Base-by-base conservation (phyloP, 2,797 vertebrate species). In the Tokudaia tokunoshimensis region DNA sequence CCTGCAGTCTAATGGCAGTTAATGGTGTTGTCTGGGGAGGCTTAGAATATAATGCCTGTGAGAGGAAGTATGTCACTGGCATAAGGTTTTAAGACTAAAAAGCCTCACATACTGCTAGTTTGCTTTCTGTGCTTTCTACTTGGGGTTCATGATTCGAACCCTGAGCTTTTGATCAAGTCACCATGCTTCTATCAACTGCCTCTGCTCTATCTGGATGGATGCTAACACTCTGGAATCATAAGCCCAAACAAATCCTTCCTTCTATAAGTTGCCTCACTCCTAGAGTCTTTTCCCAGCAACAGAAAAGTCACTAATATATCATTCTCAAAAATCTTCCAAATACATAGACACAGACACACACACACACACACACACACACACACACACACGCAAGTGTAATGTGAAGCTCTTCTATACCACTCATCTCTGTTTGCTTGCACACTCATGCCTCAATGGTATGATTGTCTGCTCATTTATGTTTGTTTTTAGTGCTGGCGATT, bases 401-500 rank as follows among this genome's bases (percentile, higher is more conserved):
- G 84, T 29, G 57, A 41, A 5, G 3, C 6, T 52, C 55, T 85
- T 85, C 29, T 74, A n/a, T 12, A 57, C 37, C 17, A 12, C 63
- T 93, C n/a, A 15, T 78, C 29, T 86, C 3, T 89, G 34, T 82
- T 70, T 92, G n/a, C 52, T 57, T 92, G 94, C 59, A 89, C 85
- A 11, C 13, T 8, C 37, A 10, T 50, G 26, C 31, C n/a, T 94
- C 34, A n/a, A 17, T 89, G 26, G 34, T 78, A 22, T 89, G 37
- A 5, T 76, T 63, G 41, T 17, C 22, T 50, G 5, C 34, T 78
- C n/a, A 3, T 15, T 50, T 41, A 74, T 59, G 61, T 6, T 88
- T 88, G 26, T 34, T 59, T 59, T 47, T n/a, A 59, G 3, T 76
- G 12, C 29, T 63, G 29, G 57, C 3, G 19, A 26, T 47, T 50